Percentiles rank a stretch among this genome's conserved stretches.
Evolutionary conservation across 2,113 vertebrate species (phyloP).

Genomic region (Condylura cristata): DNA sequence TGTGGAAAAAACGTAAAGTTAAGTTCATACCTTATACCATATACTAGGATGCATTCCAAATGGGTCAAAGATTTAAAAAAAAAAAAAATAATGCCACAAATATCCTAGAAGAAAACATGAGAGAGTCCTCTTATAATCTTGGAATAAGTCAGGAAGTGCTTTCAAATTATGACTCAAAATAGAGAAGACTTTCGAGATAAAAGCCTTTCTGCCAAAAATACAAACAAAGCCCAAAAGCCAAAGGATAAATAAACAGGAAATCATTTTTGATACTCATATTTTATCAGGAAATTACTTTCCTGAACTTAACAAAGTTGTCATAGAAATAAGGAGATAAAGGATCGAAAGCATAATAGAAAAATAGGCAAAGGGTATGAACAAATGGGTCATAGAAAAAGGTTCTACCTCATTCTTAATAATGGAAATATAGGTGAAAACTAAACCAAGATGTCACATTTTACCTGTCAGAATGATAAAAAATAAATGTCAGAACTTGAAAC

Average conservation of each 20-base stretch:
- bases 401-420: background rate
- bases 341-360: background rate
- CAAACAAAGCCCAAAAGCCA: background rate
- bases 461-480: background rate
- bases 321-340: constrained; percentile 30
- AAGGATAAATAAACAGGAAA: constrained; percentile 15
- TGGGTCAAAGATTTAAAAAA: constrained; percentile 32
- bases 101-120: constrained; percentile 43
- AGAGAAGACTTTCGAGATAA: background rate
- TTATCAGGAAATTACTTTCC: background rate
- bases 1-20: constrained; percentile 48
- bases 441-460: background rate
- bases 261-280: background rate
- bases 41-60: constrained; percentile 28
- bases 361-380: background rate
- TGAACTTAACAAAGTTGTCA: background rate
- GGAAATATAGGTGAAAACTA: background rate
- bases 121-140: background rate
- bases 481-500: background rate
- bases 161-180: constrained; percentile 45
- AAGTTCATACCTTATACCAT: background rate
- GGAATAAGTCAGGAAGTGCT: background rate
- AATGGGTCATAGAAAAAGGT: background rate
- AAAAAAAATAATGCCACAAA: constrained; percentile 29
- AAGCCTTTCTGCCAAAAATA: background rate